Conservation (phyloP, 2,113 vertebrate genomes). For the Anthoscopus minutus region DNA sequence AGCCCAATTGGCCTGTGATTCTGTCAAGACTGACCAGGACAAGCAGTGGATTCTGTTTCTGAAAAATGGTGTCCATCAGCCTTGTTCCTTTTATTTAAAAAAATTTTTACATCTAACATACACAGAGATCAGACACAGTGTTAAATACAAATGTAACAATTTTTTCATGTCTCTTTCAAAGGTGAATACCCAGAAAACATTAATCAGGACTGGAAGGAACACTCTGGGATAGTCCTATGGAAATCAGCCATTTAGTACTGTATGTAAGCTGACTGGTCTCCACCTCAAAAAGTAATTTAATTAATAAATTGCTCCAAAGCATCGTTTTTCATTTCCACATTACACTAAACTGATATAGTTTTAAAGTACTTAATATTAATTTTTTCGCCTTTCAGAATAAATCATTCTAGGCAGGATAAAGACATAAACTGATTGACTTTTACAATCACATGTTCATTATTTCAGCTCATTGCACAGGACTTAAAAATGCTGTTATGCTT, state of each 20-base stretch:
- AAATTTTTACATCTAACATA: not conserved
- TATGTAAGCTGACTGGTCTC: not conserved
- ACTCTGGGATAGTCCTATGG: not conserved
- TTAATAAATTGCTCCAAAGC: not conserved
- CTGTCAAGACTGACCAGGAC: not conserved
- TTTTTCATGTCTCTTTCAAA: not conserved
- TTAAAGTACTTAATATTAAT: not conserved
- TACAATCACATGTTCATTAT: not conserved
- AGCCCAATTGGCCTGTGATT: not conserved
- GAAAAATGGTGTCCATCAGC: not conserved
- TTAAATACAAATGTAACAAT: not conserved
- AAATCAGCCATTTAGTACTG: not conserved
- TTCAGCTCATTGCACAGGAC: not conserved
- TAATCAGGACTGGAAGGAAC: not conserved
- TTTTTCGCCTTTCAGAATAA: not conserved
- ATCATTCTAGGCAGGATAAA: not conserved
- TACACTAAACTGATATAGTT: not conserved
- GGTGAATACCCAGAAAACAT: not conserved
- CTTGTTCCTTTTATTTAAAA: not conserved
- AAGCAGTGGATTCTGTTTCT: not conserved
- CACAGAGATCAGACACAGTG: not conserved
- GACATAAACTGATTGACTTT: not conserved
- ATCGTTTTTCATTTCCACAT: not conserved
- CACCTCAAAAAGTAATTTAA: not conserved
- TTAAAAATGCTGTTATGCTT: not conserved